Evolutionary conservation across 2,113 vertebrate genomes (phyloP), one percentile per base, ranked within the genome.

Genomic region (Trogon surrucura): DNA sequence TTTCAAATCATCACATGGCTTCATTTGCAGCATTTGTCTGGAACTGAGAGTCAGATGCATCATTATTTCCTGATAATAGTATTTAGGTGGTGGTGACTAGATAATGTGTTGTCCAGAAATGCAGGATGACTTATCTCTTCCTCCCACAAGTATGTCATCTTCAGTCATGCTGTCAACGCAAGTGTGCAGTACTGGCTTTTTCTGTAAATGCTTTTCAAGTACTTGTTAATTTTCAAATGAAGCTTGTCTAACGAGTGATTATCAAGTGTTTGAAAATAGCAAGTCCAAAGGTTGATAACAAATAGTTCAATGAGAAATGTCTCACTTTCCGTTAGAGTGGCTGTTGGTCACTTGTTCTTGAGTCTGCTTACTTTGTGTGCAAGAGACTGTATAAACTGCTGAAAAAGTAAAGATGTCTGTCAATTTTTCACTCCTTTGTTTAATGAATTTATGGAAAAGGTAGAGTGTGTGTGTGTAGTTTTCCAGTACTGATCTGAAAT

Each of bases 401-500:
- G 88, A 85, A 91, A 92, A 83, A 5, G 29, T 74, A 81, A 84
- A 77, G 71, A 74, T 66, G 36, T 32, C 82, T 81, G 71, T 79
- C 85, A 61, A 32, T 65, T 96, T 96, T 88, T 93, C 92, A 73
- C 75, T 86, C 53, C 72, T 51, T 75, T 48, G 61, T 94, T 89
- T 89, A 94, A 95, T 71, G 69, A 82, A 90, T 96, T 95, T 78
- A 64, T 87, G 53, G 90, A 82, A 58, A 80, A 93, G 82, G 82
- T 32, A 16, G 27, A 69, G 77, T 67, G 65, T 85, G 54, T 85
- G 11, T 80, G 74, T 93, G 50, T 72, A 70, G 51, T 78, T 85
- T 95, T 91, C 74, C 91, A 95, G 89, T 78, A 90, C 85, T 96
- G 86, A 79, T 92, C 91, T 96, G 83, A 80, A 96, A 96, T 96